phyloP scores from a whole-genome alignment of 2,113 vertebrate species.

The Alligator sinensis region DNA sequence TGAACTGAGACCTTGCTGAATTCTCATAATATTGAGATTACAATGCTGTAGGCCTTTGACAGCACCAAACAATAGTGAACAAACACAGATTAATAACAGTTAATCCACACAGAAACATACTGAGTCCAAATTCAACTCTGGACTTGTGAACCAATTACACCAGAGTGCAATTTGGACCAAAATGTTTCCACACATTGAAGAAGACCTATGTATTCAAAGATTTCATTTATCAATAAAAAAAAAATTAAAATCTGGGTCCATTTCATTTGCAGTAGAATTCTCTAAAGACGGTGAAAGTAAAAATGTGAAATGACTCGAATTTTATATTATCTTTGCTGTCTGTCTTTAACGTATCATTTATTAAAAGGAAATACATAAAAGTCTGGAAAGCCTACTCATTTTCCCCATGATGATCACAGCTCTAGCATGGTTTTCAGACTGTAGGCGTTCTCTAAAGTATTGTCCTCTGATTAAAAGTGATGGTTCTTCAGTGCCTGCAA shows the following conservation, averaged over 20 bases:
- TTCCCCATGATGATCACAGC: conserved; percentile 72
- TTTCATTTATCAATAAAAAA: background rate
- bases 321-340: conserved; percentile 64
- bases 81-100: conserved; percentile 49
- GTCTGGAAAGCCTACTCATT: conserved; percentile 69
- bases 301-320: conserved; percentile 42
- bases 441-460: conserved; percentile 67
- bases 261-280: conserved; percentile 5
- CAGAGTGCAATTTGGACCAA: background rate
- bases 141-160: background rate
- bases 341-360: conserved; percentile 55
- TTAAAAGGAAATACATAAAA: conserved; percentile 63
- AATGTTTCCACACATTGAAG: background rate
- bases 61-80: conserved; percentile 38
- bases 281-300: background rate
- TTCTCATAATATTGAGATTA: conserved; percentile 41
- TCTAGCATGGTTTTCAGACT: conserved; percentile 69
- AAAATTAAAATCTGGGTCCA: background rate
- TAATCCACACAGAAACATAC: conserved; percentile 18
- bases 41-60: conserved; percentile 50
- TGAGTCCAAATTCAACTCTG: background rate
- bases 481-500: conserved; percentile 66
- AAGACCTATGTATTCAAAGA: background rate
- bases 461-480: conserved; percentile 66
- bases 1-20: conserved; percentile 58